Percentiles rank a stretch among this genome's conserved stretches.
Conservation (phyloP, 2,797 vertebrate species). For the Ctenopoma multispine region DNA sequence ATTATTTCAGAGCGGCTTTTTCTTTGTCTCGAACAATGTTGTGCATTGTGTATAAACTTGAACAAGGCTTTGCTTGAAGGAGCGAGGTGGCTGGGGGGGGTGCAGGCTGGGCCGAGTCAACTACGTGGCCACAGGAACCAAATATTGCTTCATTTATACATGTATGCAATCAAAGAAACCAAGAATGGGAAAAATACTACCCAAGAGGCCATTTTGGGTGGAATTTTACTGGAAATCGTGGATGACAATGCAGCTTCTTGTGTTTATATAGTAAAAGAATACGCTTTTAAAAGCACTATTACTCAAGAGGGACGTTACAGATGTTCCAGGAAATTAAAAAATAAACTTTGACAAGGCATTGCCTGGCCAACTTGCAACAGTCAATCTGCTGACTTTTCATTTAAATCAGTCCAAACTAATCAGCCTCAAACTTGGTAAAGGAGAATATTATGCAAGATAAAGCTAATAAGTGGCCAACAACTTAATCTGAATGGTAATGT, state of each 20-base stretch:
- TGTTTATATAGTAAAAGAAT: conserved; percentile 78
- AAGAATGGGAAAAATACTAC: conserved; percentile 71
- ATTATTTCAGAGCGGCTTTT: conserved; percentile 52
- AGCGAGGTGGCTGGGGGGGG: conserved; percentile 2
- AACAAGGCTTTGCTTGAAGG: conserved; percentile 52
- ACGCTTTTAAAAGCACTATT: conserved; percentile 69
- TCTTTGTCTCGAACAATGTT: conserved; percentile 75
- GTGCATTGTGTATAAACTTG: conserved; percentile 75
- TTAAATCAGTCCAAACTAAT: conserved; percentile 45
- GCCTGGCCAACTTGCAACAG: conserved; percentile 6
- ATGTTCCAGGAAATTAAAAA: conserved; percentile 62
- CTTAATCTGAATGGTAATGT: conserved; percentile 51
- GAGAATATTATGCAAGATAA: conserved; percentile 60
- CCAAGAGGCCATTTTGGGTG: conserved; percentile 63
- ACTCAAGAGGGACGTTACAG: conserved; percentile 48
- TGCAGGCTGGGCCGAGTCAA: conserved; percentile 55
- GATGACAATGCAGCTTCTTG: conserved; percentile 79
- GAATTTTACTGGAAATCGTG: conserved; percentile 82
- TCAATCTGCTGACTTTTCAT: conserved; percentile 39
- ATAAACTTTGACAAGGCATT: conserved; percentile 29
- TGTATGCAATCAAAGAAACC: conserved; percentile 83
- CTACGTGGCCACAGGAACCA: conserved; percentile 81
- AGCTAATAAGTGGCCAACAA: conserved; percentile 67
- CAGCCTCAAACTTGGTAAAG: conserved; percentile 42
- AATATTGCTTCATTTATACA: conserved; percentile 83